Conservation (phyloP, 2,888 invertebrate genomes). For the Hoplodrina ambigua region DNA sequence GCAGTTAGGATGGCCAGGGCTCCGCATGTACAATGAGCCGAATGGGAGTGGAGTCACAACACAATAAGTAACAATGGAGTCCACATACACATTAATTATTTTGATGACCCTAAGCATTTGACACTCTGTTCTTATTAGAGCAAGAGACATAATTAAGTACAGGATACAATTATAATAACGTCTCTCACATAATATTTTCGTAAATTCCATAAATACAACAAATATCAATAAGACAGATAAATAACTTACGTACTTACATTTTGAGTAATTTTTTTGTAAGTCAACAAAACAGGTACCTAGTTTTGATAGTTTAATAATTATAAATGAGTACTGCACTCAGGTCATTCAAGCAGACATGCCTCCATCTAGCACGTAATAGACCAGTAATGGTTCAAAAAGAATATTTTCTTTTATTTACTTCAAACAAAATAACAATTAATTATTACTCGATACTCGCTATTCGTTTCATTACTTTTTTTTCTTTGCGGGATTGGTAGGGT, state of each 20-base stretch:
- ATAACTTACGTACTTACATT: conserved; percentile 20
- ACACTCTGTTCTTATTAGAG: not conserved
- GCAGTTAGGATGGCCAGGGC: no score
- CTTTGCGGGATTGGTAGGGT: conserved; percentile 12
- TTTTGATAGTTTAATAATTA: conserved; percentile 27
- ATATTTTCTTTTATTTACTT: conserved; percentile 20
- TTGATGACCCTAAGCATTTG: not conserved
- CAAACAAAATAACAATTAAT: conserved; percentile 21
- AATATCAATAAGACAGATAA: not conserved
- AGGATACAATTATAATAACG: not conserved
- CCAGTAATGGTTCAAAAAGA: conserved; percentile 7
- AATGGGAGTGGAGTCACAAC: no score
- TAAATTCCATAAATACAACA: not conserved
- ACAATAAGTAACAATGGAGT: not conserved
- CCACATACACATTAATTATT: not conserved
- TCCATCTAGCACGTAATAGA: conserved; percentile 29
- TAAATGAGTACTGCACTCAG: not conserved
- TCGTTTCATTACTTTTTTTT: conserved; percentile 19
- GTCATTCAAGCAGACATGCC: not conserved
- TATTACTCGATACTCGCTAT: conserved; percentile 9
- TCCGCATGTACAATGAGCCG: no score
- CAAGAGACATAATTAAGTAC: not conserved
- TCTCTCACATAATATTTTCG: not conserved
- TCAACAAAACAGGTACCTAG: conserved; percentile 52
- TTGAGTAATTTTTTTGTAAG: conserved; percentile 6